Evolutionary conservation across 2,113 vertebrate genomes (phyloP).

Genomic region (Phylloscopus trochiloides): DNA sequence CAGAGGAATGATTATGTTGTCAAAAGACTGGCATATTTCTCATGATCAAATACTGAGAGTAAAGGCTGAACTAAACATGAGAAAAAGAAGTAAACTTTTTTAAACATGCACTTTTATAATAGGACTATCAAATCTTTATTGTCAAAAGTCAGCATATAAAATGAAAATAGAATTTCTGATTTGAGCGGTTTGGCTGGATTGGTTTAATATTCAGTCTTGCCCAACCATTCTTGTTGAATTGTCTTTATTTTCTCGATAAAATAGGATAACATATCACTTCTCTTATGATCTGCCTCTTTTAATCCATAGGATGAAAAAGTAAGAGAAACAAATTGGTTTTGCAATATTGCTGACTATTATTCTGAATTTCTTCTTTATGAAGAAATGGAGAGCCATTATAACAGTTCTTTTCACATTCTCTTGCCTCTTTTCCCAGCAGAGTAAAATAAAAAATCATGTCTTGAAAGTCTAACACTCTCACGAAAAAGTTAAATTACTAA

Average conservation of each 20-base stretch:
- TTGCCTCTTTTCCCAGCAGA: not conserved
- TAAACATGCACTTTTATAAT: not conserved
- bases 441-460: not conserved
- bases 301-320: not conserved
- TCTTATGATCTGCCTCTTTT: not conserved
- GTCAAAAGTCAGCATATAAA: not conserved
- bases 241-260: not conserved
- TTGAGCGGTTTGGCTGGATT: not conserved
- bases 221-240: not conserved
- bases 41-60: not conserved
- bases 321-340: not conserved
- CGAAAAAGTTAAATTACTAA: constrained; percentile 4
- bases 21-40: not conserved
- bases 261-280: not conserved
- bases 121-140: not conserved
- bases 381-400: not conserved
- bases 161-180: not conserved
- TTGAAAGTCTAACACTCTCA: not conserved
- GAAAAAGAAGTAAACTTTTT: not conserved
- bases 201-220: not conserved
- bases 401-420: not conserved
- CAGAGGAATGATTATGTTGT: not conserved
- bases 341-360: not conserved
- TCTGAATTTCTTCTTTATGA: not conserved
- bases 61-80: not conserved